Conservation (phyloP, 2,113 vertebrate genomes). For the Xenotilapia caudafasciata region DNA sequence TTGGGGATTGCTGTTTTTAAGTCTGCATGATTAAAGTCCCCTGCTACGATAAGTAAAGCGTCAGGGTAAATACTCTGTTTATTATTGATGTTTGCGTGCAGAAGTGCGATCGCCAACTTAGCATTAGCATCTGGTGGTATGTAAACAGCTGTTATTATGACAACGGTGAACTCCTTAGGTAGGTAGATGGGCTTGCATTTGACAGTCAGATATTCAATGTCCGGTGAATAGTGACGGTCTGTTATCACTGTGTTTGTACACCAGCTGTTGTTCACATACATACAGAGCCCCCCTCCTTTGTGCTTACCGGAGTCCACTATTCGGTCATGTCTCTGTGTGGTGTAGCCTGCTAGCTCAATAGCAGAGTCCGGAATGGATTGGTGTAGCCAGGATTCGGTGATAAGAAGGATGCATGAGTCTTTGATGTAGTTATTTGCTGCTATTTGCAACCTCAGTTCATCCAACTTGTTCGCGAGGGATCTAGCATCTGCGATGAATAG, state of each 20-base stretch:
- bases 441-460: neutral
- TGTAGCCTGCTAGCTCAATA: neutral
- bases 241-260: neutral
- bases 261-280: neutral
- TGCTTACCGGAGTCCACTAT: neutral
- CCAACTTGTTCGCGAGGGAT: neutral
- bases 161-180: too few relatives aligned
- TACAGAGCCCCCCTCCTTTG: neutral
- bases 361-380: neutral
- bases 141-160: too few relatives aligned
- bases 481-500: neutral
- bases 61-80: neutral
- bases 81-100: accelerated
- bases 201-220: too few relatives aligned
- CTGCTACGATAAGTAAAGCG: accelerated
- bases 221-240: accelerated
- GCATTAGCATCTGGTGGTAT: too few relatives aligned
- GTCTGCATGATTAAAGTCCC: accelerated
- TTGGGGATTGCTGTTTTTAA: neutral
- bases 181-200: too few relatives aligned
- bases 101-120: accelerated
- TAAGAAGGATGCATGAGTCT: neutral
- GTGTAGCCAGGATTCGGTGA: accelerated
- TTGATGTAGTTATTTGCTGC: neutral
- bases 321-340: neutral